phyloP scores from a whole-genome alignment of 2,797 vertebrate species.

The Chelonia mydas region DNA sequence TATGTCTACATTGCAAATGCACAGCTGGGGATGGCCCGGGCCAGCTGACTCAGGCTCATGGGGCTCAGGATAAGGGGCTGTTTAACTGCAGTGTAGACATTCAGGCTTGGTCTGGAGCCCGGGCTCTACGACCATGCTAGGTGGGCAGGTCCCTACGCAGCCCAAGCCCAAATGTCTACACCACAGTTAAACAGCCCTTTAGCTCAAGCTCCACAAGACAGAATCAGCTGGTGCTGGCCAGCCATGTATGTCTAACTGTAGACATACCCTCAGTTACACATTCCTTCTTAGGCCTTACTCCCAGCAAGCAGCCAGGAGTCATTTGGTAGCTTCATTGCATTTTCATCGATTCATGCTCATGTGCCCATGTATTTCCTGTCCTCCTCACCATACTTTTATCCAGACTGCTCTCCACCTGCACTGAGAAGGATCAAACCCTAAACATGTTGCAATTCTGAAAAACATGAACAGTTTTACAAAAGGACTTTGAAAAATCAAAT shows the following conservation, averaged over 20 bases:
- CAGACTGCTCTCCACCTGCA: not conserved
- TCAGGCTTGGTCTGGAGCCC: not conserved
- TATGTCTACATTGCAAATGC: not conserved
- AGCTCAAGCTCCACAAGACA: not conserved
- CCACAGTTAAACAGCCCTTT: not conserved
- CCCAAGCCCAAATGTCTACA: not conserved
- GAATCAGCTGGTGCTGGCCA: not conserved
- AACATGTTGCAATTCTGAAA: not conserved
- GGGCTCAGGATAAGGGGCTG: not conserved
- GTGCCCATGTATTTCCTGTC: not conserved
- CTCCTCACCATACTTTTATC: not conserved
- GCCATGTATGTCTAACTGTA: not conserved
- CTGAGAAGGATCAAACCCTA: not conserved
- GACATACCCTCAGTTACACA: not conserved
- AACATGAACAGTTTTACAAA: accelerated
- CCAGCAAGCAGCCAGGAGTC: not conserved
- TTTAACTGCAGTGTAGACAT: not conserved
- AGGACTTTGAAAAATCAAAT: not conserved
- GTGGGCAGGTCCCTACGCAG: not conserved
- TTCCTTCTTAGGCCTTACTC: not conserved
- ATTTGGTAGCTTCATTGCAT: not conserved
- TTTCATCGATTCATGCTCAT: not conserved
- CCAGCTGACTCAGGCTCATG: too few relatives aligned
- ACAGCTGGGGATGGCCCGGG: not conserved
- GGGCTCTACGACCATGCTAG: not conserved